Percentiles rank a stretch among this genome's conserved stretches.
These are phyloP conservation scores for Metellina segmentata DNA, from an alignment of 2,888 invertebrate species.

Conservation along the genomic window DNA sequence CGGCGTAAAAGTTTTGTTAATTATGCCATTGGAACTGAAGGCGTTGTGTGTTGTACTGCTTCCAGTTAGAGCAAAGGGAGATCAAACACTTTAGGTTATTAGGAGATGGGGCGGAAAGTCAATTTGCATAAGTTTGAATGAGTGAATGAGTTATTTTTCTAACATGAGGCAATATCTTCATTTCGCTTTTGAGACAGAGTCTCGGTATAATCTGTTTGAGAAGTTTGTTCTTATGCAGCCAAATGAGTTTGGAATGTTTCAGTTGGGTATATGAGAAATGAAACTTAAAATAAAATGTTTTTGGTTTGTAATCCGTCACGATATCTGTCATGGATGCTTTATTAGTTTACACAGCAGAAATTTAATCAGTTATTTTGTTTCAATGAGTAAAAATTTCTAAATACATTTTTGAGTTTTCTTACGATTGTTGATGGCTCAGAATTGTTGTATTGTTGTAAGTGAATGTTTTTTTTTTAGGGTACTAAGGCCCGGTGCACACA, in stretches of 20 bases:
- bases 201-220: not conserved
- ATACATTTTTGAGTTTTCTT: no score
- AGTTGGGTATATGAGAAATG: not conserved
- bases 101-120: not conserved
- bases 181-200: not conserved
- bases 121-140: conserved; percentile 18
- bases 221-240: not conserved
- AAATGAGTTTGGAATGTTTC: not conserved
- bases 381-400: no score
- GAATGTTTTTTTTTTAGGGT: no score
- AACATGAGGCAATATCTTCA: not conserved
- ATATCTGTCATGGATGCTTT: no score
- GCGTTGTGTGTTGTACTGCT: not conserved
- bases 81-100: conserved; percentile 3
- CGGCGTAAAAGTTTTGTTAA: not conserved
- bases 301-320: no score
- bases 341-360: no score
- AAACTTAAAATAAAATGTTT: no score
- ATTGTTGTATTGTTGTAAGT: no score
- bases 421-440: no score
- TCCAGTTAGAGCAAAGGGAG: not conserved
- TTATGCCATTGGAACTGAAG: conserved; percentile 1
- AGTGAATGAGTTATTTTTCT: not conserved
- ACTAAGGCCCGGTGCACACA: no score
- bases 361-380: no score